Base-by-base conservation (phyloP, 2,888 invertebrate species). In the Phanerotoma sp. region DNA sequence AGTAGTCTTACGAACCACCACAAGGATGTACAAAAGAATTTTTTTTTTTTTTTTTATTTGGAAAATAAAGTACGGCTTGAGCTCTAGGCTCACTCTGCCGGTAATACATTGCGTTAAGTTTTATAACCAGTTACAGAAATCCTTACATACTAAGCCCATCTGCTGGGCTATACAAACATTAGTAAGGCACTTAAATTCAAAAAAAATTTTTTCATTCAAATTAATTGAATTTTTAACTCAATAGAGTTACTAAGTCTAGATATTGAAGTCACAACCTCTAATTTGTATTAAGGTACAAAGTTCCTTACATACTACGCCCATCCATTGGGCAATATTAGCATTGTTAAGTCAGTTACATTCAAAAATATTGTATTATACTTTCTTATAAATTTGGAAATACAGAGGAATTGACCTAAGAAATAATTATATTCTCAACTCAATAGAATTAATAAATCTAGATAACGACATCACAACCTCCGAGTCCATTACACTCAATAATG, bases 41-140 rank as follows among this genome's bases (percentile, higher is more conserved):
- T 35, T 35, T 35, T 35, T 35, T 35, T n/a, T n/a, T 35, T 35
- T 35, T 35, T 35, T n/a, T 35, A 35, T 35, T n/a, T 35, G 35
- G 15, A 35, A 35, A n/a, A 35, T 35, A 35, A 35, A 35, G 35
- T 15, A 35, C 10, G 35, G 35, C 35, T 35, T n/a, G 33, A 33
- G 33, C 33, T 33, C 6, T 10, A 15, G 5, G 33, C 33, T 33
- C 33, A 33, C 33, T 33, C 35, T 58, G 28, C 54, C 49, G 45
- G 16, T 13, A 18, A 16, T 41, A 32, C 20, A 15, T 21, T 46
- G 9, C 16, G 15, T 18, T 9, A 22, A n/a, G 22, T n/a, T 35
- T 15, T 11, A 35, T n/a, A n/a, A n/a, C n/a, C n/a, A n/a, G n/a
- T n/a, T n/a, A n/a, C n/a, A n/a, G n/a, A n/a, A n/a, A n/a, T n/a